Base-by-base conservation (phyloP, 2,888 invertebrate genomes). In the Thyatira batis region DNA sequence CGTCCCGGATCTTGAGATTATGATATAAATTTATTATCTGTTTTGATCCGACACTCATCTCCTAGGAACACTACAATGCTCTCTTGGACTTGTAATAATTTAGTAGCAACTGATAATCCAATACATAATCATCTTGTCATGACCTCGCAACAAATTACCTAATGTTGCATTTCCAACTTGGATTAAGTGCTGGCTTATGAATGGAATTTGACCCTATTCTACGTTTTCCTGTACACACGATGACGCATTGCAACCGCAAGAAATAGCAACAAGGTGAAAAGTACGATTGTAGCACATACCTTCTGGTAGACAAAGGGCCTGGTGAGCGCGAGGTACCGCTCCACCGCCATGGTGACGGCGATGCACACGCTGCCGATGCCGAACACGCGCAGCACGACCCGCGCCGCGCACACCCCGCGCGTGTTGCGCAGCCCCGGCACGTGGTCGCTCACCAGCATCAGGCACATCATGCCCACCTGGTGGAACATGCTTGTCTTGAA, bases 341-440 rank as follows among this genome's bases (percentile, higher is more conserved):
- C 97, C 30, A 95, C 93, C 10, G 97, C 97, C 97, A 97, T 97
- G 54, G 97, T 95, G 75, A 96, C 94, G 20, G 97, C 97, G 70
- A 97, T 96, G 87, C 96, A 96, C 45, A 97, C 97, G 66, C 97
- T 97, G 74, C 96, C 96, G 56, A 97, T 93, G 49, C 97, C 97
- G 85, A 97, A 97, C 65, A 95, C 94, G 57, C 97, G 93, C 87
- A 96, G 94, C 52, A 96, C 88, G 5, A 97, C 96, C 63, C 95
- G 92, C 61, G 94, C 83, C 28, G 92, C 93, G 85, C 96, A 96
- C 78, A 93, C 93, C 71, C 86, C 85, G 63, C 90, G 88, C 54
- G 89, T 84, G 48, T 77, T 72, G 49, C 79, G 75, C 61, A 88
- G 82, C 46, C 87, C 87, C 8, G 84, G 78, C 63, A 79, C 73